Evolutionary conservation across 2,113 vertebrate genomes (phyloP).

Genomic region (Pimephales promelas): DNA sequence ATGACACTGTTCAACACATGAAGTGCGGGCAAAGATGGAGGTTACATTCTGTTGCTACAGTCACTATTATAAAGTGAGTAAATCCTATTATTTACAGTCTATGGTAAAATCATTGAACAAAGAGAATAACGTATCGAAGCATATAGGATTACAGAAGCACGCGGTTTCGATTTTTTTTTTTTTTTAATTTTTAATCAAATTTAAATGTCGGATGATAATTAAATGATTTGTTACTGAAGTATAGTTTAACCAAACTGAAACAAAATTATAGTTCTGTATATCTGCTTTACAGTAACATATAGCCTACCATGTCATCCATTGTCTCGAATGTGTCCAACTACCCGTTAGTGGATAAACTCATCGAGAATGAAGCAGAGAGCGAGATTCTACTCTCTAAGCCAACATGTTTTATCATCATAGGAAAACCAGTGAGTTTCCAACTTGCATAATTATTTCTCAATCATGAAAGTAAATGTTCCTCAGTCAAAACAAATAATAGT

Average conservation of each 20-base stretch:
- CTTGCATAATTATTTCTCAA: background rate
- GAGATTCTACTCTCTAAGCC: conserved; percentile 83
- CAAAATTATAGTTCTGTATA: background rate
- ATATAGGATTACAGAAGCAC: background rate
- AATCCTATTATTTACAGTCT: too few species aligned
- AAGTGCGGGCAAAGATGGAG: background rate
- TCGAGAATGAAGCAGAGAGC: conserved; percentile 87
- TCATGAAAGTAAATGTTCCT: background rate
- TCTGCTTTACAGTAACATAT: conserved; percentile 28
- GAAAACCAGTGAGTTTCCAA: conserved; percentile 85
- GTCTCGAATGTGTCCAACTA: too few species aligned
- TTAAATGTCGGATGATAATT: background rate
- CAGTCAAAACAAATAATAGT: background rate
- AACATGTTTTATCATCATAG: conserved; percentile 85
- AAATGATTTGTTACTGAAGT: background rate
- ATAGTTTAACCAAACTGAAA: background rate
- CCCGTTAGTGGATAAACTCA: conserved; percentile 78
- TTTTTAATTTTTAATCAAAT: background rate
- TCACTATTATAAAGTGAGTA: conserved; percentile 13
- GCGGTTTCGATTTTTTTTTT: too few species aligned
- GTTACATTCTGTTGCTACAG: background rate
- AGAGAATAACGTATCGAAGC: background rate
- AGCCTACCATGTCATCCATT: conserved; percentile 31
- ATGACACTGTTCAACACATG: conserved; percentile 11
- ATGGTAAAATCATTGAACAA: background rate